phyloP scores from a whole-genome alignment of 1,140 invertebrate species.

The Melipona quadrifasciata region DNA sequence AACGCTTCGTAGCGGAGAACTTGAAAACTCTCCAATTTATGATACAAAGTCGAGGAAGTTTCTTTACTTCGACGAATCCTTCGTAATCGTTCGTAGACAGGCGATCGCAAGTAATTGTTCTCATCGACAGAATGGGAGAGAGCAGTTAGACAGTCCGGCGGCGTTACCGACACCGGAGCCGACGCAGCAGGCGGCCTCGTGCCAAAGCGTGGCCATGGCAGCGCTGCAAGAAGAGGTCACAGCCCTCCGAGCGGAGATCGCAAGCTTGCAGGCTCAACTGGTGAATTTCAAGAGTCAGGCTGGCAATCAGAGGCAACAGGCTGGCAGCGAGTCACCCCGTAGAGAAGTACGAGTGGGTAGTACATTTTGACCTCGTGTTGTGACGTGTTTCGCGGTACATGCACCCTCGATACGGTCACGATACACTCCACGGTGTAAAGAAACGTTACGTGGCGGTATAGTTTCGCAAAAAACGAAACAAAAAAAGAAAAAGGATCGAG shows the following conservation, averaged over 20 bases:
- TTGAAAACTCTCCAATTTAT: neutral
- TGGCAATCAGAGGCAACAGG: constrained; percentile 61
- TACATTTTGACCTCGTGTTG: neutral
- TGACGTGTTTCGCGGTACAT: neutral
- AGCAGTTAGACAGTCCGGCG: constrained; percentile 72
- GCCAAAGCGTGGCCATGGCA: constrained; percentile 72
- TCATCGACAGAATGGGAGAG: constrained; percentile 64
- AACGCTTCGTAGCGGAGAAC: neutral
- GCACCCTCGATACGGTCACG: neutral
- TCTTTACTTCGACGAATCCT: neutral
- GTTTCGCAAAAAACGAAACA: neutral
- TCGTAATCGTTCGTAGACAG: neutral
- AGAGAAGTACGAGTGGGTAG: constrained; percentile 65
- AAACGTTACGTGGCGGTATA: neutral
- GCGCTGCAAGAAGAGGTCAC: constrained; percentile 83
- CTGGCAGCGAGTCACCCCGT: constrained; percentile 70
- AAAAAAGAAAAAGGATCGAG: no score
- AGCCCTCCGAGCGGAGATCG: constrained; percentile 82
- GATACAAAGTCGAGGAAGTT: neutral
- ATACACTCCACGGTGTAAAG: no score
- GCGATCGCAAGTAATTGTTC: neutral
- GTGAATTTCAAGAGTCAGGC: constrained; percentile 70
- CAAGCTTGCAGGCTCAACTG: constrained; percentile 82
- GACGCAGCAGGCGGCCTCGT: constrained; percentile 77
- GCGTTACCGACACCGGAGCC: constrained; percentile 80